Conservation (phyloP, 2,797 vertebrate genomes). For the Neosilurus hyrtlii region DNA sequence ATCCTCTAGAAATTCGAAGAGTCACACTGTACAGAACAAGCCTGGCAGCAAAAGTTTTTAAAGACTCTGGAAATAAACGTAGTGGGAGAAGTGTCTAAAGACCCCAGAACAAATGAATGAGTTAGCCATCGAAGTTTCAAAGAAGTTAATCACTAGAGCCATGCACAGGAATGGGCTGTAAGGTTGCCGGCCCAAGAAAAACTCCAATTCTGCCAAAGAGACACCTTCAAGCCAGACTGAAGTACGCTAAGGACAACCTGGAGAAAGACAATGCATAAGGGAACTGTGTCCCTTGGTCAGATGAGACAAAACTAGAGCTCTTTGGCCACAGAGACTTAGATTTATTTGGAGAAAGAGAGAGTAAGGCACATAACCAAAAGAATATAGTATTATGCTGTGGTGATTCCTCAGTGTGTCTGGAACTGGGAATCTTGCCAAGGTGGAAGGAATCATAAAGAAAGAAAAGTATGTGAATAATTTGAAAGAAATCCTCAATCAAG, state of each 20-base stretch:
- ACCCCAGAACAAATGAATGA: not conserved
- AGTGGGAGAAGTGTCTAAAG: not conserved
- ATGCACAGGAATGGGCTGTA: not conserved
- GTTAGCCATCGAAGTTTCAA: not conserved
- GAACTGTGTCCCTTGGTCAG: constrained; percentile 8
- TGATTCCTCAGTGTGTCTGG: no score
- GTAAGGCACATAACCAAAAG: not conserved
- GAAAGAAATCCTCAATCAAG: not conserved
- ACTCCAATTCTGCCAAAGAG: constrained; percentile 4
- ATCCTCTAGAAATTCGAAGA: no score
- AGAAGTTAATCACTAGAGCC: not conserved
- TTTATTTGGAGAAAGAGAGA: not conserved
- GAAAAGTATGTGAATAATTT: not conserved
- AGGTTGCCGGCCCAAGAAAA: constrained; percentile 22
- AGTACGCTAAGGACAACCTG: constrained; percentile 17
- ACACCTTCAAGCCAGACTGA: constrained; percentile 8
- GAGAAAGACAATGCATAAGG: constrained; percentile 12
- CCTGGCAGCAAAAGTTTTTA: no score
- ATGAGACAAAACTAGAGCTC: no score
- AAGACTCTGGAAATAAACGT: no score
- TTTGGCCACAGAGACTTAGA: not conserved
- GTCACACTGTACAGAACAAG: no score
- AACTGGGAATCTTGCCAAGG: no score
- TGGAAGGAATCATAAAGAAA: not conserved
- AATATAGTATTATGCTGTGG: no score